These are phyloP conservation scores for Chunga burmeisteri DNA, from an alignment of 2,113 vertebrate species.

Conservation along the genomic window DNA sequence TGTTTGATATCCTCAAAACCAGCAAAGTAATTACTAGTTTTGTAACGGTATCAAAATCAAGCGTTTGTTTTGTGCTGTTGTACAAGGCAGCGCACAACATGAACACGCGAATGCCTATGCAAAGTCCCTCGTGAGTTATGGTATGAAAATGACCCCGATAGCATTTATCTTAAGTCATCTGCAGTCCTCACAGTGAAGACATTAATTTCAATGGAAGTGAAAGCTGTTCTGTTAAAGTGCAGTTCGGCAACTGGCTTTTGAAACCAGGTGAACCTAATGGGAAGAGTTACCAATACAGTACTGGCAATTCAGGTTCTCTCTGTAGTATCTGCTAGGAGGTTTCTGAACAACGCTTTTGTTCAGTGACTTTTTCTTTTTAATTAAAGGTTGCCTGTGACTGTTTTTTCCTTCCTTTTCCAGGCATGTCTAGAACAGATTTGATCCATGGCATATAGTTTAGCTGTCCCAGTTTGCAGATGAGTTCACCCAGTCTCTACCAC, in stretches of 20 bases:
- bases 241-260: neutral
- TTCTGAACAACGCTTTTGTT: neutral
- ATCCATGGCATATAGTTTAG: neutral
- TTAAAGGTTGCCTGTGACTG: neutral
- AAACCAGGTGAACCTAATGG: neutral
- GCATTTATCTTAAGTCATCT: neutral
- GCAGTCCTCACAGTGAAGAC: neutral
- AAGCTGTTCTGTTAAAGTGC: neutral
- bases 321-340: neutral
- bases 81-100: fast-evolving
- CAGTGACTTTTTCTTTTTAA: neutral
- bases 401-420: neutral
- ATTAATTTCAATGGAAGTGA: neutral
- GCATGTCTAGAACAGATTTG: neutral
- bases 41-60: neutral
- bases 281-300: fast-evolving
- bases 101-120: fast-evolving
- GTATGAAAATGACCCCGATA: neutral
- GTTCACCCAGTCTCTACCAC: neutral
- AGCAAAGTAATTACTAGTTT: conserved; percentile 80
- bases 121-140: neutral
- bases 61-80: neutral
- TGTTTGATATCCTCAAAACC: conserved; percentile 89
- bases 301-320: neutral
- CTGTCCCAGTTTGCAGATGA: neutral